Evolutionary conservation across 2,888 invertebrate genomes (phyloP).

Genomic region (Volucella inflata): DNA sequence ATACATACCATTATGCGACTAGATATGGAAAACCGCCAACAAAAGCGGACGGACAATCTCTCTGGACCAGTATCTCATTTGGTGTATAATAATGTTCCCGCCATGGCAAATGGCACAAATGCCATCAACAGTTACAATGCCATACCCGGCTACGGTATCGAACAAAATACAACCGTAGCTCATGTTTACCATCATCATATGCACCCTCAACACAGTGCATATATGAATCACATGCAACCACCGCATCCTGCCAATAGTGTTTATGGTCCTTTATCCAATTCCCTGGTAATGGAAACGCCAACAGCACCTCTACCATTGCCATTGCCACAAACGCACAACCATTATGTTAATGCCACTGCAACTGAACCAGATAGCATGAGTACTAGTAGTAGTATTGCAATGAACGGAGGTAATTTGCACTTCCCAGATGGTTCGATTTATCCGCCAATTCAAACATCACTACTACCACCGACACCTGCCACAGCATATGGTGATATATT

Average conservation of each 20-base stretch:
- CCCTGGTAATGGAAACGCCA: conserved; percentile 32
- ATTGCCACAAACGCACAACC: conserved; percentile 50
- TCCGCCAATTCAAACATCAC: conserved; percentile 60
- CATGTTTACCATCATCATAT: conserved; percentile 63
- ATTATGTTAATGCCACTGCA: conserved; percentile 62
- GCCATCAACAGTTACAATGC: conserved; percentile 54
- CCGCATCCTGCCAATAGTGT: conserved; percentile 47
- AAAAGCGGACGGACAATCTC: conserved; percentile 80
- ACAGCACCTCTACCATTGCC: conserved; percentile 27
- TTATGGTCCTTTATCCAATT: conserved; percentile 33
- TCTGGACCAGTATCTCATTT: conserved; percentile 40
- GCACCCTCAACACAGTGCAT: conserved; percentile 64
- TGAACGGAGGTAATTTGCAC: conserved; percentile 54
- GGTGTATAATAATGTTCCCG: conserved; percentile 45
- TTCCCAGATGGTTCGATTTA: conserved; percentile 70
- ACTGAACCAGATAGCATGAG: conserved; percentile 49
- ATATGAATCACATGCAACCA: conserved; percentile 66
- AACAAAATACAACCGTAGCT: conserved; percentile 26
- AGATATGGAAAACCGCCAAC: conserved; percentile 89
- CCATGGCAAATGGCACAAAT: conserved; percentile 45
- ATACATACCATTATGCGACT: conserved; percentile 98
- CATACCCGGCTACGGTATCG: conserved; percentile 53
- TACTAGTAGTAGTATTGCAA: conserved; percentile 25
- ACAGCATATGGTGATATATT: conserved; percentile 81
- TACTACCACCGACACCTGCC: conserved; percentile 73